A percentile compares a stretch with the other conserved stretches of the same genome.
phyloP scores from a whole-genome alignment of 2,888 invertebrate species.

The Stratiomys singularior region DNA sequence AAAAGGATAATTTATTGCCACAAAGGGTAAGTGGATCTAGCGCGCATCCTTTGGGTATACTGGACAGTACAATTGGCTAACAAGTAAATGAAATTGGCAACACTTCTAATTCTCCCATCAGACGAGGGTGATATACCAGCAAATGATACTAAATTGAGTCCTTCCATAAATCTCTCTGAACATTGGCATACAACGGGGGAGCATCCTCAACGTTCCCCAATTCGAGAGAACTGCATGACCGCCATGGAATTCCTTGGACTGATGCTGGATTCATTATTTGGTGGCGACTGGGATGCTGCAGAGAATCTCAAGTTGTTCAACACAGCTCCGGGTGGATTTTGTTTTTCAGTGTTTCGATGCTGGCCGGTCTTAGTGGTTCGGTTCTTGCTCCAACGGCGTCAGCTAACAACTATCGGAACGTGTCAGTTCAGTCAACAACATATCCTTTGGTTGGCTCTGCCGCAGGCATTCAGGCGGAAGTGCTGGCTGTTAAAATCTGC shows the following conservation, averaged over 20 bases:
- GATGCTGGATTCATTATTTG: not conserved
- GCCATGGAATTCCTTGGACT: not conserved
- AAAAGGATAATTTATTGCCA: too few relatives aligned
- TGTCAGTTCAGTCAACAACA: not conserved
- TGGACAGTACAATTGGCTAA: too few relatives aligned
- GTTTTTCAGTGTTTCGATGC: conserved; percentile 22
- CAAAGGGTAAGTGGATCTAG: too few relatives aligned
- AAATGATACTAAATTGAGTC: not conserved
- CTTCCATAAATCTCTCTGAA: not conserved
- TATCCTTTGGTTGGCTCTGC: not conserved
- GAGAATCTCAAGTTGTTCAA: not conserved
- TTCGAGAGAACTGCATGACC: not conserved
- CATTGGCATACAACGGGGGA: not conserved
- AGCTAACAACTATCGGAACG: not conserved
- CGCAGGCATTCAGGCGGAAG: too few relatives aligned
- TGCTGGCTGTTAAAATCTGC: not conserved
- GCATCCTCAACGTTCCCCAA: not conserved
- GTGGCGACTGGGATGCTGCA: conserved; percentile 34
- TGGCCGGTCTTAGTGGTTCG: conserved; percentile 29
- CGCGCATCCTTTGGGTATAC: too few relatives aligned
- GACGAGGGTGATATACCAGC: too few relatives aligned
- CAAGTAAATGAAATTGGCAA: too few relatives aligned
- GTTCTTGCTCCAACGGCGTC: not conserved
- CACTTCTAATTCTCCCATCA: too few relatives aligned
- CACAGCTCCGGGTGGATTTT: not conserved